These are phyloP conservation scores for Nibea albiflora DNA, from an alignment of 2,113 vertebrate genomes.

Conservation along the genomic window DNA sequence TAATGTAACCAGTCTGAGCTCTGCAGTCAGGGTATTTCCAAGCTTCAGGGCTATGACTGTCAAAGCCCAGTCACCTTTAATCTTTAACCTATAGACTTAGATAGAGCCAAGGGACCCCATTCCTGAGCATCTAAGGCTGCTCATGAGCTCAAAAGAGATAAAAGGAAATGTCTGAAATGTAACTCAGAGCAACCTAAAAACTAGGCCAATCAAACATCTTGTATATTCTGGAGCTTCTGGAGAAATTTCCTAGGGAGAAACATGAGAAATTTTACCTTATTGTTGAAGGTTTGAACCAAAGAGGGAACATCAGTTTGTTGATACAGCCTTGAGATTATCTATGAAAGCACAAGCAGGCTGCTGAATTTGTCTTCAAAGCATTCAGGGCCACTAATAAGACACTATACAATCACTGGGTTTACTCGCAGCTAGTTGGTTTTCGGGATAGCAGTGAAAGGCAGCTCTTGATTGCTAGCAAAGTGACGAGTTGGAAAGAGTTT, in stretches of 20 bases:
- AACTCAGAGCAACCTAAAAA: background rate
- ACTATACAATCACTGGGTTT: background rate
- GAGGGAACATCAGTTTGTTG: background rate
- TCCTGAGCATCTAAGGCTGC: background rate
- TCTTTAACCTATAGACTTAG: conserved; percentile 14
- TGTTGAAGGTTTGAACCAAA: conserved; percentile 1
- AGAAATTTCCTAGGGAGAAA: background rate
- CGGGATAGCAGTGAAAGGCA: conserved; percentile 4
- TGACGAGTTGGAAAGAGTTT: background rate
- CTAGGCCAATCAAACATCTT: background rate
- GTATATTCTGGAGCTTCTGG: background rate
- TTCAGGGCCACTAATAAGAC: background rate
- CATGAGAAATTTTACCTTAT: background rate
- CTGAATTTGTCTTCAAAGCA: background rate
- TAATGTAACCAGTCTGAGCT: background rate
- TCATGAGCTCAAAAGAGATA: background rate
- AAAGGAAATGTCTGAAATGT: background rate
- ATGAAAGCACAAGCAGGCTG: background rate
- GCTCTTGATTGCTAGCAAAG: background rate
- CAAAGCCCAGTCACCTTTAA: conserved; percentile 4
- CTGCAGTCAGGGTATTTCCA: background rate
- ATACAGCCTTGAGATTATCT: background rate
- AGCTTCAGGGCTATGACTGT: background rate
- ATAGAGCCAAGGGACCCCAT: background rate
- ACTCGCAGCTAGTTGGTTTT: conserved; percentile 8